Base-by-base conservation (phyloP, 1,140 invertebrate species). In the Hycleus phaleratus region DNA sequence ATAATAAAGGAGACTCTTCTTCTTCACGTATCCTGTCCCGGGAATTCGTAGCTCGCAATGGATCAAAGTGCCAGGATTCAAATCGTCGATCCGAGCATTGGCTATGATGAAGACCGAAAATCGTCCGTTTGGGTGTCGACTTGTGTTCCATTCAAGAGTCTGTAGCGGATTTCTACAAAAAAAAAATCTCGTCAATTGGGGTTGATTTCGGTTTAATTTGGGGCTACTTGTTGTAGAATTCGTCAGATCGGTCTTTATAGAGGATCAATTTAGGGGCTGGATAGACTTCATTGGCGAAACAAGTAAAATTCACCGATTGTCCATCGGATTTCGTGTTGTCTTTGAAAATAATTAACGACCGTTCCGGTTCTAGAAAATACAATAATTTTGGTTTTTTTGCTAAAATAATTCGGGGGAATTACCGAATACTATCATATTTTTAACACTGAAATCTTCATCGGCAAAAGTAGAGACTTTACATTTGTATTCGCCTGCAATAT, bases 361-460 rank as follows among this genome's bases (percentile, higher is more conserved):
- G 54, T 62, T 73, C 71, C 8, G 71, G 69, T 39, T 70, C 71
- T 71, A 43, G 59, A 69, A 70, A 47, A 39, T 46, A 56, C 40
- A 62, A 48, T n/a, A 49, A 43, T 25, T 39, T 57, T 26, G 26
- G 38, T 32, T 32, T 32, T 32, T 55, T 42, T 32, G n/a, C 9
- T 3, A 49, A 4, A 11, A 43, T 10, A 25, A 42, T 11, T 25
- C 40, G 18, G 18, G 18, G 18, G 18, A 18, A 18, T 53, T 54
- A 84, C 82, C 81, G 62, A 78, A 87, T 49, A 87, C 80, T 46
- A 82, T 79, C 83, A 88, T 85, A 12, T 73, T 75, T 44, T 78
- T 79, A 18, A 75, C 74, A 57, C 74, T 76, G 26, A 75, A 77
- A 58, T 79, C 79, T 60, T 86, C 82, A 57, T 81, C 82, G 38